Base-by-base conservation (phyloP, 2,113 vertebrate species). In the Embiotoca jacksoni region DNA sequence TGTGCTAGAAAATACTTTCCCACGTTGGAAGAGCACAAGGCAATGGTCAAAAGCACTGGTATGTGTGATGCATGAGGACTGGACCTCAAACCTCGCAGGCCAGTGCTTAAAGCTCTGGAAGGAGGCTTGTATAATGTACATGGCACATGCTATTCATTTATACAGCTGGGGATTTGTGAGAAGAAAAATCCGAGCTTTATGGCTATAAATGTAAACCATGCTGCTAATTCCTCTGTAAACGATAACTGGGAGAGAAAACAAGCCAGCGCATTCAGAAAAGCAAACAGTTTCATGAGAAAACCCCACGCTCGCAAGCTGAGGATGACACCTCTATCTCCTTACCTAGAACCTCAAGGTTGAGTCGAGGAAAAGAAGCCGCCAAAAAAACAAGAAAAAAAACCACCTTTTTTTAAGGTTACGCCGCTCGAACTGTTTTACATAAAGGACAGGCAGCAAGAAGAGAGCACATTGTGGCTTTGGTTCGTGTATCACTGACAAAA, bases 1-100 rank as follows among this genome's bases (percentile, higher is more conserved):
- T n/a, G 89, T 71, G 81, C 84, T 88, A 68, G 84, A 78, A 86
- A 91, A 93, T 88, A 92, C 89, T 95, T 95, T 95, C 91, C 92
- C 93, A 94, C 75, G 66, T 93, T 63, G 39, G 52, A 61, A 75
- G 79, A 83, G 81, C 65, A 72, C 77, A 75, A 63, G 32, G 37
- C 59, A 36, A 59, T 5, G 62, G 75, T 68, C 64, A 70, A 76
- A 76, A 82, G 69, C 61, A 75, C 63, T 68, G 47, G 86, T 78
- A 87, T 91, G 91, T 88, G 88, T 74, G 73, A 83, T 80, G 86
- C 78, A 82, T 68, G 63, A 83, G 79, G 84, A 78, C 63, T 66
- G 66, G 81, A 82, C 54, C 78, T 87, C 63, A 69, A 82, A 84
- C 72, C 81, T 80, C 78, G 77, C 57, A 76, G 77, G 79, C 60